phyloP scores from a whole-genome alignment of 2,888 invertebrate genomes.

The Pherbina coryleti region DNA sequence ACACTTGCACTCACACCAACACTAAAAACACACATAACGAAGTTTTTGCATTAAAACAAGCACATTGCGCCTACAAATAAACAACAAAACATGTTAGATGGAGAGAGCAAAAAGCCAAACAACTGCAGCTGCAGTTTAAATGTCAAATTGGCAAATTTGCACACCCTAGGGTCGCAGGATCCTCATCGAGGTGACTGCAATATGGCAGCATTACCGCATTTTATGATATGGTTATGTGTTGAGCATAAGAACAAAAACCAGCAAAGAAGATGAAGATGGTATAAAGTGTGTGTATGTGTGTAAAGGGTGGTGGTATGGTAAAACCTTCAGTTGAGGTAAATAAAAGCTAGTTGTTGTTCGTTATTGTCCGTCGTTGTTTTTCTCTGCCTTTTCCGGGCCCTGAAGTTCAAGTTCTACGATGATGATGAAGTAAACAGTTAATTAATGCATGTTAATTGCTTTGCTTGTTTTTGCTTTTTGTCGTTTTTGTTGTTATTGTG shows the following conservation, averaged over 20 bases:
- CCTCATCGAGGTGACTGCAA: background rate
- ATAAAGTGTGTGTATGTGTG: background rate
- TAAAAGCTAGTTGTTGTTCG: background rate
- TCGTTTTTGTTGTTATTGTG: background rate
- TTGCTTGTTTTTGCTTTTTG: background rate
- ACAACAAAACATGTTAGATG: background rate
- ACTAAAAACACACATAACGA: background rate
- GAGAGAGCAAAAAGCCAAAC: background rate
- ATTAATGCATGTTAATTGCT: constrained; percentile 25
- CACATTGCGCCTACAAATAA: constrained; percentile 26
- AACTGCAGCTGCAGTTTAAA: background rate
- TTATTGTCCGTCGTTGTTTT: background rate
- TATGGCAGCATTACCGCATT: background rate
- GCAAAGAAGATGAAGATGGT: background rate
- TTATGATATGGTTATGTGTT: background rate
- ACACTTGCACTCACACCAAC: background rate
- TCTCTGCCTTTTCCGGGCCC: background rate
- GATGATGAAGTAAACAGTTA: constrained; percentile 30
- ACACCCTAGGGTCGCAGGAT: background rate
- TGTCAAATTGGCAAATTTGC: background rate
- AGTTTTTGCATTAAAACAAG: background rate
- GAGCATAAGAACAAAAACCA: constrained; percentile 5
- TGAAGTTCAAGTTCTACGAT: constrained; percentile 23
- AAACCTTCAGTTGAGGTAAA: background rate
- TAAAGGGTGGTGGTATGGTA: background rate